Base-by-base conservation (phyloP, 1,140 invertebrate species). In the Mizuhopecten yessoensis region DNA sequence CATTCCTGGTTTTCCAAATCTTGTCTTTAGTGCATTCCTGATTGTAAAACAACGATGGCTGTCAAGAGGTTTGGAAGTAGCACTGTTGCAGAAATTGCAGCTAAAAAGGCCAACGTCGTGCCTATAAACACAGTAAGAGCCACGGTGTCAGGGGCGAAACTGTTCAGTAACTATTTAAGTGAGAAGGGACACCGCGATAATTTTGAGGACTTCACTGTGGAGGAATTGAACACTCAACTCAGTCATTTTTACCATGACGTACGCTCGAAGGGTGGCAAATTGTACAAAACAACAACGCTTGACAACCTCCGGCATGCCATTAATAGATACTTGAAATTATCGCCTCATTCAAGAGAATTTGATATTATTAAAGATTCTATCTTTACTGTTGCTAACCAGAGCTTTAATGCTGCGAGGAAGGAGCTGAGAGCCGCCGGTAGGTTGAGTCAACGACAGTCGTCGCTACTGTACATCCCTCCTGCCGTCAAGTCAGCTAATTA, bases 281-380 rank as follows among this genome's bases (percentile, higher is more conserved):
- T 89, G 39, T 89, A 89, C 42, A 89, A 89, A 75, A 33, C 39
- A 20, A 89, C 45, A n/a, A 29, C 88, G 7, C 29, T 89, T 1
- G 88, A 57, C 45, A 36, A 33, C 11, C 34, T 89, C 34, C 39
- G 39, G 11, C 33, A 89, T 29, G 45, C 88, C 2, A 57, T 89
- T 9, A 89, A 89, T 33, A 89, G 88, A 34, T 89, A 89, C 33
- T 42, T 89, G 20, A 89, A 89, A 34, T 34, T 45, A 33, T 42
- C 88, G 13, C 88, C 88, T n/a, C 57, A 36, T 33, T 33, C 34
- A 2, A 89, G 57, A 33, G 33, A 20, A 5, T 45, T 89, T 34
- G 88, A 57, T 29, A 49, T 89, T 49, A 20, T 89, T 13, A 89
- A 89, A 89, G 23, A 89, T 34, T 23, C 23, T 23, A 42, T 33